Conservation (phyloP, 2,113 vertebrate genomes). For the Syrmaticus mikado region DNA sequence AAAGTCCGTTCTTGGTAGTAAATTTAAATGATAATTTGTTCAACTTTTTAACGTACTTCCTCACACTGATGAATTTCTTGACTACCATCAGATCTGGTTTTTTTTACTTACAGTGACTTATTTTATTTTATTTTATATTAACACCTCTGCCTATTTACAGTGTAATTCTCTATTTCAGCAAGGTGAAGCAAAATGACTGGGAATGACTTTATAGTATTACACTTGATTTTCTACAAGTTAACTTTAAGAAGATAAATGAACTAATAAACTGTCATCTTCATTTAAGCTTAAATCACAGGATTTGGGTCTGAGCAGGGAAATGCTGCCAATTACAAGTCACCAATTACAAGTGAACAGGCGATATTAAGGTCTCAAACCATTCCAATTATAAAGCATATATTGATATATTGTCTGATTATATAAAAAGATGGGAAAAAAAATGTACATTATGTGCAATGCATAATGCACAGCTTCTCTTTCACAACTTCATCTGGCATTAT, state of each 20-base stretch:
- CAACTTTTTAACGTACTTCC: conserved; percentile 16
- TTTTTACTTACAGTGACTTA: conserved; percentile 22
- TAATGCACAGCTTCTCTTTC: neutral
- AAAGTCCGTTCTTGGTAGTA: neutral
- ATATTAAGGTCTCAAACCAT: neutral
- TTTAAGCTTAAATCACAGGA: conserved; percentile 8
- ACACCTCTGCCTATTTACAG: neutral
- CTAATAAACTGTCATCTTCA: conserved; percentile 30
- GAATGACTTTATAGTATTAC: neutral
- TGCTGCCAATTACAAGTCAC: neutral
- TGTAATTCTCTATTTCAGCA: conserved; percentile 24
- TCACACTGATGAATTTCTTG: conserved; percentile 37
- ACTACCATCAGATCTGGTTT: conserved; percentile 36
- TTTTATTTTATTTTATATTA: neutral
- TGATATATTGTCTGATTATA: neutral
- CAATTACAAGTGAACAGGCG: neutral
- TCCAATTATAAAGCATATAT: neutral
- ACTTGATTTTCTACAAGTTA: conserved; percentile 17
- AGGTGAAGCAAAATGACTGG: conserved; percentile 11
- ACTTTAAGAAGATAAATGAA: neutral
- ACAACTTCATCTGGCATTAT: neutral
- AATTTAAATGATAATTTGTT: conserved; percentile 39
- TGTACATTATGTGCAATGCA: neutral
- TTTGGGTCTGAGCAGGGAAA: neutral
- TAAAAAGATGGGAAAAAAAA: neutral